A percentile compares a stretch with the other conserved stretches of the same genome.
phyloP scores from a whole-genome alignment of 1,140 invertebrate genomes.

The Papilio polyxenes region DNA sequence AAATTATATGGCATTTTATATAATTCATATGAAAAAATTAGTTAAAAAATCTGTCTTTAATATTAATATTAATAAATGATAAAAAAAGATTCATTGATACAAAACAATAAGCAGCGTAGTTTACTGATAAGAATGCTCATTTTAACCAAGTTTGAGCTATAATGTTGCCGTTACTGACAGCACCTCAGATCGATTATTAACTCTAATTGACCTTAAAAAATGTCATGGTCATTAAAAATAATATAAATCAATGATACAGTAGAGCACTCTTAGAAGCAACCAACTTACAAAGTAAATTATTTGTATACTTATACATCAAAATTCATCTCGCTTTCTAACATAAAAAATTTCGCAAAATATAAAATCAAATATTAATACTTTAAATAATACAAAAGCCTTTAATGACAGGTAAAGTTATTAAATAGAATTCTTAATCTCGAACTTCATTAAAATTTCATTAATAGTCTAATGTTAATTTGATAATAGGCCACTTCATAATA shows the following conservation, averaged over 20 bases:
- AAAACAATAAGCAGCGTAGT: constrained; percentile 59
- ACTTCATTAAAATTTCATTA: constrained; percentile 64
- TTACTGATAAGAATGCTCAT: constrained; percentile 57
- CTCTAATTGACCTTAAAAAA: constrained; percentile 36
- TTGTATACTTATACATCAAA: constrained; percentile 35
- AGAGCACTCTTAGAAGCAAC: constrained; percentile 40
- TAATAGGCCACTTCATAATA: constrained; percentile 72
- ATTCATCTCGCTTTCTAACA: constrained; percentile 37
- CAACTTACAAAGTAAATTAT: constrained; percentile 36
- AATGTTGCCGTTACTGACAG: constrained; percentile 45
- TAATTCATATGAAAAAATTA: constrained; percentile 75
- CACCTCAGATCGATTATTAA: constrained; percentile 51
- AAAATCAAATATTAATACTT: constrained; percentile 62
- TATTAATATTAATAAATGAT: constrained; percentile 67
- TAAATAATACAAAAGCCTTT: constrained; percentile 65
- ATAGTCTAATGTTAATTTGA: constrained; percentile 62
- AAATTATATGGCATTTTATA: constrained; percentile 68
- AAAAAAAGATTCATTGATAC: constrained; percentile 54
- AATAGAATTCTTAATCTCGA: constrained; percentile 67
- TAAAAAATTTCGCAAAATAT: constrained; percentile 45
- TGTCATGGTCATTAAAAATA: constrained; percentile 34
- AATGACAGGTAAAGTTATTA: constrained; percentile 63
- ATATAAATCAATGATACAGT: constrained; percentile 10
- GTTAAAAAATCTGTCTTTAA: constrained; percentile 77
- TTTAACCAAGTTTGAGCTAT: constrained; percentile 45